Evolutionary conservation across 2,113 vertebrate species (phyloP).

Genomic region (Ochotona princeps): DNA sequence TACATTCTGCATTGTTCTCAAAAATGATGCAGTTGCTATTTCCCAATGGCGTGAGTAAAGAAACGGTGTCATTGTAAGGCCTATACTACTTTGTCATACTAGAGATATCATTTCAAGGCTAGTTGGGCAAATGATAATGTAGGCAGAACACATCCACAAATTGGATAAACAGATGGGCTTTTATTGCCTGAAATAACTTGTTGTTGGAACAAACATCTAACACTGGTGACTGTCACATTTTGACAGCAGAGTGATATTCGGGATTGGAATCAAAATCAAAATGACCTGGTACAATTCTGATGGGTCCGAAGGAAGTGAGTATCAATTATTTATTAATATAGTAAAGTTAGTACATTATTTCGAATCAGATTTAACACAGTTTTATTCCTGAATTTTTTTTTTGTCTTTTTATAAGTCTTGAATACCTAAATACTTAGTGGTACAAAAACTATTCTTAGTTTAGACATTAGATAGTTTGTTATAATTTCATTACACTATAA

Average conservation of each 20-base stretch:
- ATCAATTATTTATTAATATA: constrained; percentile 39
- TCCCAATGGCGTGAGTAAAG: background rate
- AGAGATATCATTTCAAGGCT: constrained; percentile 58
- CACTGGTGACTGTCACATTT: constrained; percentile 54
- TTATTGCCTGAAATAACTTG: constrained; percentile 69
- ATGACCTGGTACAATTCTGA: constrained; percentile 41
- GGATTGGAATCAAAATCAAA: constrained; percentile 26
- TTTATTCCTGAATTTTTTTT: constrained; percentile 12
- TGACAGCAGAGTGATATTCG: constrained; percentile 67
- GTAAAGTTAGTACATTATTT: constrained; percentile 38
- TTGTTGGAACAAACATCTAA: constrained; percentile 69
- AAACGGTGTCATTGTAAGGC: background rate
- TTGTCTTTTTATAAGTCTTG: constrained; percentile 48
- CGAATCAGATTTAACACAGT: constrained; percentile 26
- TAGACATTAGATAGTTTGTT: background rate
- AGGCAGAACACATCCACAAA: constrained; percentile 64
- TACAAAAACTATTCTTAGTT: constrained; percentile 13
- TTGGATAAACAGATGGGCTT: constrained; percentile 70
- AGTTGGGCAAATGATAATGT: constrained; percentile 62
- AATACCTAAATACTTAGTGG: background rate
- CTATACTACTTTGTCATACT: constrained; percentile 9
- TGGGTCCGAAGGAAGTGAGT: constrained; percentile 19
- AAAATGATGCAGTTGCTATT: background rate
- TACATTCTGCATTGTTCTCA: too few species aligned
- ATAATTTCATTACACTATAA: constrained; percentile 1